phyloP scores from a whole-genome alignment of 2,113 vertebrate genomes.

The Nothoprocta pentlandii region DNA sequence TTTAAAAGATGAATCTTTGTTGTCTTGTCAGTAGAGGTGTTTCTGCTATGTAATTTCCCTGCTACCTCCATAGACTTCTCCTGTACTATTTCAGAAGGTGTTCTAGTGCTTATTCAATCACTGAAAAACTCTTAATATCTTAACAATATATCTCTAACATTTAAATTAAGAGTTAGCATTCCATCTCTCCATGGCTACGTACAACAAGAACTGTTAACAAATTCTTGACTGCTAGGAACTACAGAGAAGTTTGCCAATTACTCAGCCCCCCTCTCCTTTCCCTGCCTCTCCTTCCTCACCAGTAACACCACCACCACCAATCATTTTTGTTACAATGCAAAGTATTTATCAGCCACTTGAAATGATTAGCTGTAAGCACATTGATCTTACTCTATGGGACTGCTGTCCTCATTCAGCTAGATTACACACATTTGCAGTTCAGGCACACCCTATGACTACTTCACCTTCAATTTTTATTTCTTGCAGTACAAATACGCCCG shows the following conservation, averaged over 20 bases:
- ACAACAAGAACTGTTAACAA: no score
- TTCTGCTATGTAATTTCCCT: no score
- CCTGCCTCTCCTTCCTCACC: background rate
- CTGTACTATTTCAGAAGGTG: no score
- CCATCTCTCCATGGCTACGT: no score
- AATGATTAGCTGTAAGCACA: background rate
- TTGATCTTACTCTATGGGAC: background rate
- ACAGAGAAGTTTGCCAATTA: background rate
- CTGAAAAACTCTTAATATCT: no score
- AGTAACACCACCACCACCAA: background rate
- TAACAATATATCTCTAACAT: no score
- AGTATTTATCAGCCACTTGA: background rate
- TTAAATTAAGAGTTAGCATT: no score
- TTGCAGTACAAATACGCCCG: background rate
- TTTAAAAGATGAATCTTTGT: background rate
- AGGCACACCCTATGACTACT: background rate
- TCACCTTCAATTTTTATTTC: background rate
- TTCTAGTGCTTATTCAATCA: no score
- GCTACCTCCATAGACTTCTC: background rate
- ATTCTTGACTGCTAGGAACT: background rate
- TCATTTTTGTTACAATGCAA: background rate
- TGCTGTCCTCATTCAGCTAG: background rate
- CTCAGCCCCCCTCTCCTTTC: background rate
- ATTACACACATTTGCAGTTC: background rate
- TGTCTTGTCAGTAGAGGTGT: background rate